Conservation (phyloP, 2,797 vertebrate genomes). For the Scleropages formosus region DNA sequence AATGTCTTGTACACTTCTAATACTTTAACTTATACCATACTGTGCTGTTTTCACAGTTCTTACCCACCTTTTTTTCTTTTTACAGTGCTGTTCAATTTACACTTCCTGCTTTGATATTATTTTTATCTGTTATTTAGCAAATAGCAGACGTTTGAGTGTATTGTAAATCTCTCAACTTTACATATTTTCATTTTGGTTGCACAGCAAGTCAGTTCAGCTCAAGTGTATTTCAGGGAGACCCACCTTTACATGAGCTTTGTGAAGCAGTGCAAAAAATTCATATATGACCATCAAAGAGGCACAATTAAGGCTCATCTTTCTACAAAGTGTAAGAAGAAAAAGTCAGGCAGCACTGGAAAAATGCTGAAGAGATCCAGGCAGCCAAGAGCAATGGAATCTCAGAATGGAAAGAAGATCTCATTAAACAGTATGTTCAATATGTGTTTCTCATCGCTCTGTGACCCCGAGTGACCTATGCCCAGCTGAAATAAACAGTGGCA, state of each 20-base stretch:
- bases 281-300: not conserved
- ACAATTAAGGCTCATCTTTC: slow-evolving; percentile 7
- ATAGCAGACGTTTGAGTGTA: no score
- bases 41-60: no score
- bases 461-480: not conserved
- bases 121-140: not conserved
- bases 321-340: slow-evolving; percentile 17
- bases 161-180: no score
- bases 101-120: not conserved
- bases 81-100: not conserved
- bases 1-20: no score
- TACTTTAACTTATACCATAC: no score
- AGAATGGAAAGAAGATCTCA: not conserved
- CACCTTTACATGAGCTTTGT: not conserved
- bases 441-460: not conserved
- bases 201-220: not conserved
- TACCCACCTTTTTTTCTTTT: no score
- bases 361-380: not conserved
- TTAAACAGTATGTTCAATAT: not conserved
- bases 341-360: not conserved
- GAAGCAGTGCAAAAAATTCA: not conserved
- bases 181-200: no score
- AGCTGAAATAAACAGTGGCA: not conserved
- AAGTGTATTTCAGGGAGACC: not conserved
- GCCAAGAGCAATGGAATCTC: not conserved